Evolutionary conservation across 2,113 vertebrate species (phyloP), one percentile per base, ranked within the genome.

Genomic region (Serilophus lunatus): DNA sequence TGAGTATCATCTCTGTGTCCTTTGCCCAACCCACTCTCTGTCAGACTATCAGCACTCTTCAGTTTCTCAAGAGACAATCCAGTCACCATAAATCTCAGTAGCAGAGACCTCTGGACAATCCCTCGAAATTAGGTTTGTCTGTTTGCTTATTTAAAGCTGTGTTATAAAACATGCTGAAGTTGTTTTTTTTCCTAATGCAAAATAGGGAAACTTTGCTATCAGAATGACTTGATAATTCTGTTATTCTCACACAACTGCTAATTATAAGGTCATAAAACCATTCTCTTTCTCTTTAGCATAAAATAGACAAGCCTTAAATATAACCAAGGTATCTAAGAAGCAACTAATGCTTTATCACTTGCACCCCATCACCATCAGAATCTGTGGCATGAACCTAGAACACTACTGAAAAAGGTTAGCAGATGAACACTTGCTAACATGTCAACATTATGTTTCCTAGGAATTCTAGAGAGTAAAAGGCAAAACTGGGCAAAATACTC

Each of bases 221-320:
- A 94, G 53, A 97, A 88, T 66, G 5, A 92, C 63, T 92, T 86
- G 86, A 17, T 80, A 94, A 85, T 50, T 66, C 86, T 57, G 44
- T 69, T 95, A 68, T 81, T 83, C 88, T 91, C 71, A 93, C 45
- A 60, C 26, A 65, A 78, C 38, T 82, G 56, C 56, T 93, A 94
- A 93, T 91, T 95, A 79, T 64, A 89, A 88, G 61, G 88, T 86
- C 90, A 93, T 91, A 92, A 94, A 96, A 81, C 25, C 11, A 56
- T 90, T 85, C 69, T 86, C 36, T 82, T 85, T 75, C 77, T 45
- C 81, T 69, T 95, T 54, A 74, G 49, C 66, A 33, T 94, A 91
- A 93, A 95, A 95, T 49, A 94, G 56, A 79, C 35, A 70, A 90
- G 50, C 53, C 51, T 94, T 86, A 87, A 35, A 78, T 20, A 69